phyloP scores from a whole-genome alignment of 2,888 invertebrate genomes.

The Theretra japonica region DNA sequence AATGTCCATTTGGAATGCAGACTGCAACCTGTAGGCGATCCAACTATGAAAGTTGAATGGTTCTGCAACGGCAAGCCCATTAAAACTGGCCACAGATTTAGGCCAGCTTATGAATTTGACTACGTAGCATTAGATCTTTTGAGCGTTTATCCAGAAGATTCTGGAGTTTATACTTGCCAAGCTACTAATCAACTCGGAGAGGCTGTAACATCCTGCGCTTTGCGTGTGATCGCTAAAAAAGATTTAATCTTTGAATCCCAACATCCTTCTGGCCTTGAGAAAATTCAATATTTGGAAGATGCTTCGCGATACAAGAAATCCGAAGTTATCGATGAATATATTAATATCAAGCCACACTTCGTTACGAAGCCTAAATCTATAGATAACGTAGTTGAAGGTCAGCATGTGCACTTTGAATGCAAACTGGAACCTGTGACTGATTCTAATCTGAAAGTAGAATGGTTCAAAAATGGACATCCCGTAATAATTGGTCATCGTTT shows the following conservation, averaged over 20 bases:
- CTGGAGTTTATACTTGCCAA: conserved; percentile 97
- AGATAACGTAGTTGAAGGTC: conserved; percentile 93
- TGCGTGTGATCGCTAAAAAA: conserved; percentile 94
- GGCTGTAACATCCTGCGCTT: conserved; percentile 96
- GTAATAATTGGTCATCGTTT: conserved; percentile 97
- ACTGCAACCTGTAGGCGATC: conserved; percentile 95
- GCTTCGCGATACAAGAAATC: conserved; percentile 92
- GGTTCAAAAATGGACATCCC: conserved; percentile 97
- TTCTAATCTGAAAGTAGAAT: conserved; percentile 97
- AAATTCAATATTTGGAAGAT: conserved; percentile 96
- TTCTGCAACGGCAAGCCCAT: conserved; percentile 97
- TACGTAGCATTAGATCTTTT: conserved; percentile 98
- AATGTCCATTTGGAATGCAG: conserved; percentile 97
- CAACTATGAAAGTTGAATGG: conserved; percentile 98
- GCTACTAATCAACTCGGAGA: conserved; percentile 97
- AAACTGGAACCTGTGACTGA: conserved; percentile 98
- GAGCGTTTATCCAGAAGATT: conserved; percentile 98
- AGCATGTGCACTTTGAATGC: conserved; percentile 98
- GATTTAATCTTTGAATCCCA: conserved; percentile 95
- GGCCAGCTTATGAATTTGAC: conserved; percentile 98
- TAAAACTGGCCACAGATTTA: conserved; percentile 96
- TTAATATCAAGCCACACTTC: conserved; percentile 93
- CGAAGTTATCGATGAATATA: conserved; percentile 92
- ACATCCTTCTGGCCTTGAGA: conserved; percentile 95
- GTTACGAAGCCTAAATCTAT: conserved; percentile 94